A percentile compares a stretch with the other conserved stretches of the same genome.
phyloP scores from a whole-genome alignment of 1,140 invertebrate species.

The Andricus grossulariae region DNA sequence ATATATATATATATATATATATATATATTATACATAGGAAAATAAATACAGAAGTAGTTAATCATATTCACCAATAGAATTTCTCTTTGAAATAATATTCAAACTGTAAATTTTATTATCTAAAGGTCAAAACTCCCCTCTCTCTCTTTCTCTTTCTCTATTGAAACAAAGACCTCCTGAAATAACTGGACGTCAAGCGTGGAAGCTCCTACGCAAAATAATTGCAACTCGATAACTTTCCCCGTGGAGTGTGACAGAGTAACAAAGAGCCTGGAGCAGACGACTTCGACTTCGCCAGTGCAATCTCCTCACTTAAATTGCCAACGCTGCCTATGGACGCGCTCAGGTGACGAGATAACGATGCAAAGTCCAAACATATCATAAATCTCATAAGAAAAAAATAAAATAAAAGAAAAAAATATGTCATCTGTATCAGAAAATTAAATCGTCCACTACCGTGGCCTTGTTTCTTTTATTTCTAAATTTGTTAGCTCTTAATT shows the following conservation, averaged over 20 bases:
- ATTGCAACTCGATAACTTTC: constrained; percentile 74
- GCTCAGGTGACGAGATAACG: constrained; percentile 19
- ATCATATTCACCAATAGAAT: no score
- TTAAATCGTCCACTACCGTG: constrained; percentile 61
- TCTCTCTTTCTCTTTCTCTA: background rate
- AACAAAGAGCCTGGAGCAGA: constrained; percentile 1
- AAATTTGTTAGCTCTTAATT: constrained; percentile 36
- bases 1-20: no score
- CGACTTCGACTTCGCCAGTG: constrained; percentile 16
- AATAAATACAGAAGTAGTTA: no score
- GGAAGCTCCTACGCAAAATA: constrained; percentile 69
- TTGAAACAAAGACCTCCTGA: constrained; percentile 41
- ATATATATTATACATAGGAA: no score
- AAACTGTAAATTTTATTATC: background rate
- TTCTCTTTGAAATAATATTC: no score
- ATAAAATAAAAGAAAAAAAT: constrained; percentile 35
- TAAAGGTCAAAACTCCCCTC: background rate
- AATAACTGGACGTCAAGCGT: constrained; percentile 50
- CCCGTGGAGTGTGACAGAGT: constrained; percentile 49
- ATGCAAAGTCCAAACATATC: constrained; percentile 12
- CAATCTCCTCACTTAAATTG: constrained; percentile 14
- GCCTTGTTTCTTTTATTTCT: constrained; percentile 33
- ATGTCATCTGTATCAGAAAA: constrained; percentile 65
- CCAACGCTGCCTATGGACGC: background rate
- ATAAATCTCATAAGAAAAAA: constrained; percentile 12